Percentiles rank a stretch among this genome's conserved stretches.
phyloP scores from a whole-genome alignment of 2,888 invertebrate species.

The Tholera decimalis region DNA sequence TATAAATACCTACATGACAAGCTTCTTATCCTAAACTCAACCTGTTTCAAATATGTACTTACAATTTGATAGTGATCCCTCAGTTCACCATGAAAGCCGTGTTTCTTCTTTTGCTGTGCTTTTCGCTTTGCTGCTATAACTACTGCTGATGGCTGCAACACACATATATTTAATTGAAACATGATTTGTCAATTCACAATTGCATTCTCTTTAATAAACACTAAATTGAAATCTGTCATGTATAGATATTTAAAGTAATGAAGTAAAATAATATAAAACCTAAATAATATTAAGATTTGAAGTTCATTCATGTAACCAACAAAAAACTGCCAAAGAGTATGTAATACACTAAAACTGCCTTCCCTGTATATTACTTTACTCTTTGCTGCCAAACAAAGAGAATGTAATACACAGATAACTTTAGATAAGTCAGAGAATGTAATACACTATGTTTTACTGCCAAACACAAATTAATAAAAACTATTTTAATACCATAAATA shows the following conservation, averaged over 20 bases:
- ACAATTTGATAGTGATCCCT: slow-evolving; percentile 93
- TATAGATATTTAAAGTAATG: neutral
- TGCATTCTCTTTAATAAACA: neutral
- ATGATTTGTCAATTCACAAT: slow-evolving; percentile 2
- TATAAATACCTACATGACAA: too few relatives aligned
- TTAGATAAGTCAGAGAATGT: too few relatives aligned
- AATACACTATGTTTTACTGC: too few relatives aligned
- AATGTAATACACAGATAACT: too few relatives aligned
- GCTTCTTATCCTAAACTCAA: too few relatives aligned
- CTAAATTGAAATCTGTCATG: neutral
- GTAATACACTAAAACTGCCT: too few relatives aligned
- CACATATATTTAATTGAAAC: slow-evolving; percentile 39
- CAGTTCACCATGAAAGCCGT: slow-evolving; percentile 86
- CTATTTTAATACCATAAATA: slow-evolving; percentile 13
- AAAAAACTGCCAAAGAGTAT: slow-evolving; percentile 21
- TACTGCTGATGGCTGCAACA: slow-evolving; percentile 88
- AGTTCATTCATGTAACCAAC: slow-evolving; percentile 5
- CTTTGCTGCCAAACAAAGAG: too few relatives aligned
- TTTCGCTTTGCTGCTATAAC: slow-evolving; percentile 93
- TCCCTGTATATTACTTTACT: too few relatives aligned
- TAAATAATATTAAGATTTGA: neutral
- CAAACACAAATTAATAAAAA: neutral
- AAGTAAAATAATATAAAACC: neutral
- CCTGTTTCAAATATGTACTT: slow-evolving; percentile 74
- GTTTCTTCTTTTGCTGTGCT: slow-evolving; percentile 92